A percentile compares a stretch with the other conserved stretches of the same genome.
Evolutionary conservation across 2,113 vertebrate species (phyloP).

Genomic region (Ardeotis arabs): DNA sequence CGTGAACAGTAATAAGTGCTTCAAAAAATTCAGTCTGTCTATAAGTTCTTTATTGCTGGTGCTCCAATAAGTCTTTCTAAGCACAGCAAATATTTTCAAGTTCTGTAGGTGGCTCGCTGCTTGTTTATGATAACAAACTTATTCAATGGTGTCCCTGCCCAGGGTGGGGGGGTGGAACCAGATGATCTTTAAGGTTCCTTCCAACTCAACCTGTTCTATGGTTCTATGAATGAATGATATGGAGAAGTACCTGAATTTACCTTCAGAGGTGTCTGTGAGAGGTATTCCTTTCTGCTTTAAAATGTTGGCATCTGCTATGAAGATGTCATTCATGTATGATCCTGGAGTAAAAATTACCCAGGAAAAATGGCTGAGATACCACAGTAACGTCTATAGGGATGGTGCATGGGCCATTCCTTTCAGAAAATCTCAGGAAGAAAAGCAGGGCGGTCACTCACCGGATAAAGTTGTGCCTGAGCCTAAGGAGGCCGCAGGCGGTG

Average conservation of each 20-base stretch:
- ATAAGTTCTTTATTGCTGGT: not conserved
- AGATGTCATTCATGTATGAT: not conserved
- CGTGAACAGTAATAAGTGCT: rapidly evolving
- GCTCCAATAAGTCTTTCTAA: not conserved
- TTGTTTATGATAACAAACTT: not conserved
- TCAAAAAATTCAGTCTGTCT: not conserved
- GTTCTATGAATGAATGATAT: not conserved
- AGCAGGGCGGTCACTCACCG: too few relatives aligned
- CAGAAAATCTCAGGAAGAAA: not conserved
- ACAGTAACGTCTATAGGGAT: not conserved
- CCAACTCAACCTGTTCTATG: too few relatives aligned
- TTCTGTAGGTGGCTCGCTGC: not conserved
- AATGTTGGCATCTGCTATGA: not conserved
- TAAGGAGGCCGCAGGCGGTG: not conserved
- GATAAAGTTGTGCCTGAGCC: not conserved
- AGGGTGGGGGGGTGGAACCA: too few relatives aligned
- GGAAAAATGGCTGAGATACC: not conserved
- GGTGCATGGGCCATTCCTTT: not conserved
- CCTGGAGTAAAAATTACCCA: not conserved
- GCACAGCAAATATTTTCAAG: not conserved
- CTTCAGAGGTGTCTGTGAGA: not conserved
- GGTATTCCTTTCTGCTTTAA: not conserved
- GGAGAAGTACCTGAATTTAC: not conserved
- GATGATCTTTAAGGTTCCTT: too few relatives aligned
- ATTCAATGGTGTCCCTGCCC: not conserved